Evolutionary conservation across 2,797 vertebrate species (phyloP).

Genomic region (Cuniculus paca): DNA sequence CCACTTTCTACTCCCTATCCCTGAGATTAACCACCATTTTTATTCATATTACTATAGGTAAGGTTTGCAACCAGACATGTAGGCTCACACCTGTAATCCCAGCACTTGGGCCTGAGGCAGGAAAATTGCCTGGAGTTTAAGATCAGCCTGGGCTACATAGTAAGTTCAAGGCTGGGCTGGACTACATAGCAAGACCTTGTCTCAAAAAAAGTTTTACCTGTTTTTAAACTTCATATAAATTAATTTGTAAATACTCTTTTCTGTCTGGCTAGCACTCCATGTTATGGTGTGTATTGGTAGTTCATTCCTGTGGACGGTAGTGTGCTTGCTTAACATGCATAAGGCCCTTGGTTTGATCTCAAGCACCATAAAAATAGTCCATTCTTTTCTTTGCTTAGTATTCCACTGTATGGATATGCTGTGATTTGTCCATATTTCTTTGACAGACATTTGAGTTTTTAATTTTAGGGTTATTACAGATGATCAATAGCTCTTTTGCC

Average conservation of each 20-base stretch:
- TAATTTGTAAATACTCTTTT: constrained; percentile 51
- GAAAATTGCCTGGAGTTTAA: background rate
- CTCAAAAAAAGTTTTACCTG: constrained; percentile 16
- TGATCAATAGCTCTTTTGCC: background rate
- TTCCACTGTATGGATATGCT: constrained; percentile 2
- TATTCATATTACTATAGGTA: constrained; percentile 32
- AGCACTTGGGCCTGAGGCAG: background rate
- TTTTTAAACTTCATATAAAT: constrained; percentile 58
- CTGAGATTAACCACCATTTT: constrained; percentile 57
- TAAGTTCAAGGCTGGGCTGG: background rate
- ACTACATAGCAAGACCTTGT: background rate
- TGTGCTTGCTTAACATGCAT: background rate
- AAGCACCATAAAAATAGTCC: background rate
- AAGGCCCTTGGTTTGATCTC: background rate
- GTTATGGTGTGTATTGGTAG: constrained; percentile 4
- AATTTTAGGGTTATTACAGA: constrained; percentile 20
- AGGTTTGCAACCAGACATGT: background rate
- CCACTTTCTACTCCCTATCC: constrained; percentile 15
- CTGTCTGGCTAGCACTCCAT: constrained; percentile 26
- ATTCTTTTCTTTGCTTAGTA: constrained; percentile 18
- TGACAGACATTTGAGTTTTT: constrained; percentile 7
- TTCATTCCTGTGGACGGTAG: background rate
- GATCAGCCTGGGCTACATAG: background rate
- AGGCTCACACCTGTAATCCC: background rate
- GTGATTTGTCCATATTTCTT: constrained; percentile 57